Percentiles rank a stretch among this genome's conserved stretches.
Conservation (phyloP, 64 coral and sea anemone species). For the Platygyra sinensis region DNA sequence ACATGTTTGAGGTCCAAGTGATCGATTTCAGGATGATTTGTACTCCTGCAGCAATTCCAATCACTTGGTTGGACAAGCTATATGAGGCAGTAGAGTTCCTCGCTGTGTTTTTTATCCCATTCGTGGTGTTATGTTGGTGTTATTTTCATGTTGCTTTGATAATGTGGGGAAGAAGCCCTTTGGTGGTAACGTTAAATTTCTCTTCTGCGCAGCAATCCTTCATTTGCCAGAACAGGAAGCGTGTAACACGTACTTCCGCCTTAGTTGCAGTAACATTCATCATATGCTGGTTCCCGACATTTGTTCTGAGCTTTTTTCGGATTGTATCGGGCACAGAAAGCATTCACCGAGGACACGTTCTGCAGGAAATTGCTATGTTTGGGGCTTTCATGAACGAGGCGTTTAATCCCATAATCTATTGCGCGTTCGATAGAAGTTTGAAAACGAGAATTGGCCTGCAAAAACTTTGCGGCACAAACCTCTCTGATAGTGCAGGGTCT, state of each 20-base stretch:
- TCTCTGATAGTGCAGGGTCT: not conserved
- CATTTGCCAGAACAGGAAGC: not conserved
- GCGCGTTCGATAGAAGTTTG: slow-evolving; percentile 41
- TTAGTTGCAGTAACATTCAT: slow-evolving; percentile 30
- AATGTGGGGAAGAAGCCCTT: not conserved
- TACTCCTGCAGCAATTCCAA: slow-evolving; percentile 2
- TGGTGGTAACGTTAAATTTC: not conserved
- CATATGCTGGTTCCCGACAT: slow-evolving; percentile 38
- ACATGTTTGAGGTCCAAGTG: not conserved
- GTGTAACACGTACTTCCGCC: slow-evolving; percentile 38
- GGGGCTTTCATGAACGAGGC: slow-evolving; percentile 46
- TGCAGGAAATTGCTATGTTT: slow-evolving; percentile 30
- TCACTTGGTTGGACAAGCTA: slow-evolving; percentile 45
- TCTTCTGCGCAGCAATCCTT: not conserved
- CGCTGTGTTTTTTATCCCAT: not conserved
- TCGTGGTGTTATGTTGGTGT: slow-evolving; percentile 2
- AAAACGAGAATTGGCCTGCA: not conserved
- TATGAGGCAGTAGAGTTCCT: slow-evolving; percentile 13
- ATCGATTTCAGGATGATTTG: not conserved
- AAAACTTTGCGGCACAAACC: not conserved
- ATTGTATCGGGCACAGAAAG: not conserved
- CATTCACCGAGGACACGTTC: slow-evolving; percentile 1
- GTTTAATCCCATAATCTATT: slow-evolving; percentile 48
- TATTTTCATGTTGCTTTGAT: slow-evolving; percentile 8
- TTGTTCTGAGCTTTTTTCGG: slow-evolving; percentile 22